A percentile compares a stretch with the other conserved stretches of the same genome.
These are phyloP conservation scores for Stigmatopora nigra DNA, from an alignment of 2,113 vertebrate genomes.

Conservation along the genomic window DNA sequence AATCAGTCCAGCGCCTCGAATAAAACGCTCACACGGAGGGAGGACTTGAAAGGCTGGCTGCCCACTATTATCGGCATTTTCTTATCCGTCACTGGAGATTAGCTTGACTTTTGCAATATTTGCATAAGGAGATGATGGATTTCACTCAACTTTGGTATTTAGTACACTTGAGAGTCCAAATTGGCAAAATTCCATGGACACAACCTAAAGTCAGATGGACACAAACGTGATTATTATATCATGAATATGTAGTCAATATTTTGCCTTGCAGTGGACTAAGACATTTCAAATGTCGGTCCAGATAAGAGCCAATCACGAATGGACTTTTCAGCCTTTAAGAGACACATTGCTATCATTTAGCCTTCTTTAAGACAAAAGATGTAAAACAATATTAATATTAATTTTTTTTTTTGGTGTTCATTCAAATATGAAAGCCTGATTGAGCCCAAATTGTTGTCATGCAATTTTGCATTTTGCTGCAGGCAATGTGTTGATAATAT, in stretches of 20 bases:
- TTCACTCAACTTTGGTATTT: slow-evolving; percentile 4
- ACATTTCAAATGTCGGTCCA: slow-evolving; percentile 15
- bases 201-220: slow-evolving; percentile 21
- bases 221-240: slow-evolving; percentile 16
- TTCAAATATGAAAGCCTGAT: not conserved
- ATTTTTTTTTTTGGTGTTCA: not conserved
- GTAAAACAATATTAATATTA: too few species aligned
- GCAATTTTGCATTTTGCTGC: not conserved
- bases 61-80: not conserved
- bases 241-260: not conserved
- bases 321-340: not conserved
- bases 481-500: not conserved
- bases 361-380: not conserved
- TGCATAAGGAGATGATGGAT: slow-evolving; percentile 1
- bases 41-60: not conserved
- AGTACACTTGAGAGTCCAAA: slow-evolving; percentile 6
- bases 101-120: slow-evolving; percentile 1
- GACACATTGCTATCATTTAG: not conserved
- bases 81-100: slow-evolving; percentile 1
- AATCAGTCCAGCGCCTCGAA: not conserved
- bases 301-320: slow-evolving; percentile 20
- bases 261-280: slow-evolving; percentile 6
- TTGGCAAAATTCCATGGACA: slow-evolving; percentile 13
- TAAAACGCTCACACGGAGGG: not conserved
- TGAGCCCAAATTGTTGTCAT: not conserved